phyloP scores from a whole-genome alignment of 2,113 vertebrate genomes.

The Calidris pugnax region DNA sequence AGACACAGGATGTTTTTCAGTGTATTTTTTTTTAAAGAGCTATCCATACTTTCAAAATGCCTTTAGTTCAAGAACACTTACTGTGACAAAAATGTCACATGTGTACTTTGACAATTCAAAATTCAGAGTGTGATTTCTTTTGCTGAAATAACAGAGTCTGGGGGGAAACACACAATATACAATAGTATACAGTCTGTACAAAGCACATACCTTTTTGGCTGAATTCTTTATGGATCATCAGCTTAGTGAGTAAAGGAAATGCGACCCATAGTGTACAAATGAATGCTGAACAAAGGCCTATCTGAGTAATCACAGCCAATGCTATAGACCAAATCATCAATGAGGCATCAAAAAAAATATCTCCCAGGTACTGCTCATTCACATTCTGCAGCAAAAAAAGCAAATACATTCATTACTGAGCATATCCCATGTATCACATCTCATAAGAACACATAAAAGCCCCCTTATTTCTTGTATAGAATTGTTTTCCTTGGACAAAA shows the following conservation, averaged over 20 bases:
- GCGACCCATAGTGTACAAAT: constrained; percentile 89
- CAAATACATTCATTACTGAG: background rate
- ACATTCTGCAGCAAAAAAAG: constrained; percentile 74
- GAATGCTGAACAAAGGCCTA: constrained; percentile 89
- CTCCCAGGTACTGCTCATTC: constrained; percentile 82
- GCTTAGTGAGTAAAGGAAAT: constrained; percentile 86
- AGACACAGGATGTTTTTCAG: background rate
- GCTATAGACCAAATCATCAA: constrained; percentile 85
- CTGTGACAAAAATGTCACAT: background rate
- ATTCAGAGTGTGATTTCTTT: background rate
- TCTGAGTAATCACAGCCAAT: constrained; percentile 82
- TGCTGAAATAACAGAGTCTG: background rate
- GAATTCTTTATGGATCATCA: constrained; percentile 83
- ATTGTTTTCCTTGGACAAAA: background rate
- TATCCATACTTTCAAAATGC: background rate
- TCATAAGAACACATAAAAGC: background rate
- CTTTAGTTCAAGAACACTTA: background rate
- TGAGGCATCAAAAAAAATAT: constrained; percentile 89
- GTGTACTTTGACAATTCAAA: background rate
- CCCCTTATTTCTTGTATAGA: background rate
- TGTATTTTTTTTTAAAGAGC: background rate
- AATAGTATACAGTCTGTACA: constrained; percentile 58
- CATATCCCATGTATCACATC: background rate
- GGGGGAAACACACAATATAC: background rate
- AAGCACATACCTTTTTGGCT: constrained; percentile 81